Evolutionary conservation across 1,140 invertebrate species (phyloP).

Genomic region (Monomorium pharaonis): DNA sequence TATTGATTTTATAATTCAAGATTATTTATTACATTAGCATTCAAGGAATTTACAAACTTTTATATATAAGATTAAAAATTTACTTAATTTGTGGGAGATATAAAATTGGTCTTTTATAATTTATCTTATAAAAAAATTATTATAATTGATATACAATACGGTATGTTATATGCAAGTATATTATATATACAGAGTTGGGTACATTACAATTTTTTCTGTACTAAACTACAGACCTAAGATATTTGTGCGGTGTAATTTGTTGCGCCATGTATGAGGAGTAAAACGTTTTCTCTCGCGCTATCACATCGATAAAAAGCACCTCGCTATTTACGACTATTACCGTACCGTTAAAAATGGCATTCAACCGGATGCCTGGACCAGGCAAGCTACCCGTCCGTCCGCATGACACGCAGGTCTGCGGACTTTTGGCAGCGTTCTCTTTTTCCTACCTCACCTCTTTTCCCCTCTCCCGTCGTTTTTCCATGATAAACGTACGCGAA

Average conservation of each 20-base stretch:
- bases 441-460: conserved; percentile 34
- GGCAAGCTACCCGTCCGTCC: neutral
- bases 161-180: too few relatives aligned
- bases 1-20: too few relatives aligned
- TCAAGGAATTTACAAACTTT: too few relatives aligned
- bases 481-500: conserved; percentile 70
- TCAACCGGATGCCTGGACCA: neutral
- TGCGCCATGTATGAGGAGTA: neutral
- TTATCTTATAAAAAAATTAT: too few relatives aligned
- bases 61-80: too few relatives aligned
- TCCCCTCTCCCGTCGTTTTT: conserved; percentile 45
- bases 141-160: too few relatives aligned
- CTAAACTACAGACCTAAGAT: neutral
- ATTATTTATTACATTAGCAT: too few relatives aligned
- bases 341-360: conserved; percentile 28
- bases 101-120: too few relatives aligned
- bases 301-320: conserved; percentile 22
- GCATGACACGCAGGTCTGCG: conserved; percentile 52
- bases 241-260: neutral
- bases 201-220: too few relatives aligned
- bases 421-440: conserved; percentile 77
- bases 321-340: neutral
- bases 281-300: neutral
- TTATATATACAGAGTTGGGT: too few relatives aligned
- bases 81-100: too few relatives aligned